phyloP scores from a whole-genome alignment of 2,888 invertebrate species.

The Lagria hirta region DNA sequence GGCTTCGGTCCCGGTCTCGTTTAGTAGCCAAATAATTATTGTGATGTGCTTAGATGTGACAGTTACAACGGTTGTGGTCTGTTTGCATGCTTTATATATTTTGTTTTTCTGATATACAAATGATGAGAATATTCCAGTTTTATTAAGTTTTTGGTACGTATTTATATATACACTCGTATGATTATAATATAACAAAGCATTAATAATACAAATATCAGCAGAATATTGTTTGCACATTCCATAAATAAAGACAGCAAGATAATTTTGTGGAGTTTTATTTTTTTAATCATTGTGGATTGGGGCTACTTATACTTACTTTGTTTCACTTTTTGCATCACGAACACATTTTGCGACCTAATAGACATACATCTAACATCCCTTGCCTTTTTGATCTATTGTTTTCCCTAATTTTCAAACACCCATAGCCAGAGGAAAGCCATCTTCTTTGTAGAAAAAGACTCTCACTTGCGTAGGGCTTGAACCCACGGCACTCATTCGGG shows the following conservation, averaged over 20 bases:
- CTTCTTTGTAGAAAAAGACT: no score
- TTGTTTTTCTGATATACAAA: slow-evolving; percentile 17
- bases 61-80: slow-evolving; percentile 24
- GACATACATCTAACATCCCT: not conserved
- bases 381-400: slow-evolving; percentile 5
- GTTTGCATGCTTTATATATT: slow-evolving; percentile 23
- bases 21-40: slow-evolving; percentile 22
- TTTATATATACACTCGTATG: slow-evolving; percentile 17
- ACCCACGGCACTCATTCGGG: no score
- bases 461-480: no score
- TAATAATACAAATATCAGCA: slow-evolving; percentile 9
- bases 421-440: no score
- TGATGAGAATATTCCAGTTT: slow-evolving; percentile 2
- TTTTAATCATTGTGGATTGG: not conserved
- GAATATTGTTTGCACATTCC: slow-evolving; percentile 27
- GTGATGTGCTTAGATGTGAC: slow-evolving; percentile 29
- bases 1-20: slow-evolving; percentile 15
- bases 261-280: slow-evolving; percentile 2
- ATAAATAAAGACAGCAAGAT: slow-evolving; percentile 23
- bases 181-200: slow-evolving; percentile 5
- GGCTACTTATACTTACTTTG: not conserved
- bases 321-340: not conserved
- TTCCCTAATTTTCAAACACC: slow-evolving; percentile 1
- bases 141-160: slow-evolving; percentile 10
- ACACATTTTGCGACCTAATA: not conserved